Evolutionary conservation across 2,797 vertebrate species (phyloP).

Genomic region (Eospalax fontanierii): DNA sequence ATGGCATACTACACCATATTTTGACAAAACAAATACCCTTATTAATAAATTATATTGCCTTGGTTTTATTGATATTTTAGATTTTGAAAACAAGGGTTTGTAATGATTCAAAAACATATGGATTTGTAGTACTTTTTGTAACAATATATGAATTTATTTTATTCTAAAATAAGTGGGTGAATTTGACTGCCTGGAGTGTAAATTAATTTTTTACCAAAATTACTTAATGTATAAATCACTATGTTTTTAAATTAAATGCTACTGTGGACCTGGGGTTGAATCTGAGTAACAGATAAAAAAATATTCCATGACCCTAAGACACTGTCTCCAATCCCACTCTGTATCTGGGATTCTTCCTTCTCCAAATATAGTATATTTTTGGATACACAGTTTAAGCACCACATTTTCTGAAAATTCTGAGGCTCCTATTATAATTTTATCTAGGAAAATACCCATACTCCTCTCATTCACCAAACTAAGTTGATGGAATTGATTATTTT

Average conservation of each 20-base stretch:
- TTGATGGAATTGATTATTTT: background rate
- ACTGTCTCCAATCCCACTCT: background rate
- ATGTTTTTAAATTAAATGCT: background rate
- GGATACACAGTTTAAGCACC: background rate
- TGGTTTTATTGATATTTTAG: background rate
- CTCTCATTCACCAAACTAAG: background rate
- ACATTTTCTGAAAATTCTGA: background rate
- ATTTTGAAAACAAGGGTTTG: background rate
- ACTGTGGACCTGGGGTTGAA: background rate
- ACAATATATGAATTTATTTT: background rate
- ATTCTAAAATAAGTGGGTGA: background rate
- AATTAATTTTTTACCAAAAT: background rate
- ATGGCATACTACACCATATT: no score
- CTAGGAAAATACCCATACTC: background rate
- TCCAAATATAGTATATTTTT: background rate
- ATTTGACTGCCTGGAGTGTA: background rate
- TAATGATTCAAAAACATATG: background rate
- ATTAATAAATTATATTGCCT: no score
- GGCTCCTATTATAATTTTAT: background rate
- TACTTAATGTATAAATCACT: background rate
- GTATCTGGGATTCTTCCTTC: background rate
- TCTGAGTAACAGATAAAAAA: background rate
- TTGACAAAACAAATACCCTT: no score
- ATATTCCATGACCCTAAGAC: background rate
- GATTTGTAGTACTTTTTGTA: background rate